These are phyloP conservation scores for Leucania comma DNA, from an alignment of 2,888 invertebrate species.

Conservation along the genomic window DNA sequence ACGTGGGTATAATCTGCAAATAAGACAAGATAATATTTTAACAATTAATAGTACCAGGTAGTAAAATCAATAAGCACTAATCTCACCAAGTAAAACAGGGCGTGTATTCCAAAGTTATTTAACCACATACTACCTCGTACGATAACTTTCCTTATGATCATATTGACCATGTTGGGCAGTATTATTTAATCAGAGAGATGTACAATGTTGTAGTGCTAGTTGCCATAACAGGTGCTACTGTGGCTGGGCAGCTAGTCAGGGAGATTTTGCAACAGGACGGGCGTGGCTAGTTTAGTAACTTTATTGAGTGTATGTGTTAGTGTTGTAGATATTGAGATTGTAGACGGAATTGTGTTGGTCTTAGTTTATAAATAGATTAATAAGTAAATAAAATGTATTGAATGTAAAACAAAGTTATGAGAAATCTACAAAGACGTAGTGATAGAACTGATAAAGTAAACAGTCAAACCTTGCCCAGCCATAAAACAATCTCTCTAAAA, in stretches of 20 bases:
- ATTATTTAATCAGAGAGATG: conserved; percentile 58
- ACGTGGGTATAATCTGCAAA: not conserved
- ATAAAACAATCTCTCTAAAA: not conserved
- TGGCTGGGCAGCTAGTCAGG: conserved; percentile 21
- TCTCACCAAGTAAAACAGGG: conserved; percentile 9
- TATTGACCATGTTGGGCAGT: conserved; percentile 27
- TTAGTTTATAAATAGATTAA: not conserved
- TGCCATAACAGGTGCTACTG: conserved; percentile 54
- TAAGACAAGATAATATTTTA: conserved; percentile 5
- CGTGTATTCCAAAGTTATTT: conserved; percentile 28
- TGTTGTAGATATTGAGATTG: conserved; percentile 1
- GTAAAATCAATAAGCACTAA: conserved; percentile 15
- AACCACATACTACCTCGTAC: conserved; percentile 17
- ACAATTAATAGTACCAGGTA: conserved; percentile 8
- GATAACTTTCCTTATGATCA: conserved; percentile 48
- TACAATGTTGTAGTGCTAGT: conserved; percentile 55
- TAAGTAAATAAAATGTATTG: not conserved
- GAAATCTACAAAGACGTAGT: not conserved
- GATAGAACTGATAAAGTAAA: not conserved
- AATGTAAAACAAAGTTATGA: not conserved
- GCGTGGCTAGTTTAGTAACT: conserved; percentile 38
- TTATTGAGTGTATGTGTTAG: conserved; percentile 14
- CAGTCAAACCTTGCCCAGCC: not conserved
- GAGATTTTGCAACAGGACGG: conserved; percentile 43
- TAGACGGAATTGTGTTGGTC: not conserved